Evolutionary conservation across 2,888 invertebrate species (phyloP).

Genomic region (Lithophane socia): DNA sequence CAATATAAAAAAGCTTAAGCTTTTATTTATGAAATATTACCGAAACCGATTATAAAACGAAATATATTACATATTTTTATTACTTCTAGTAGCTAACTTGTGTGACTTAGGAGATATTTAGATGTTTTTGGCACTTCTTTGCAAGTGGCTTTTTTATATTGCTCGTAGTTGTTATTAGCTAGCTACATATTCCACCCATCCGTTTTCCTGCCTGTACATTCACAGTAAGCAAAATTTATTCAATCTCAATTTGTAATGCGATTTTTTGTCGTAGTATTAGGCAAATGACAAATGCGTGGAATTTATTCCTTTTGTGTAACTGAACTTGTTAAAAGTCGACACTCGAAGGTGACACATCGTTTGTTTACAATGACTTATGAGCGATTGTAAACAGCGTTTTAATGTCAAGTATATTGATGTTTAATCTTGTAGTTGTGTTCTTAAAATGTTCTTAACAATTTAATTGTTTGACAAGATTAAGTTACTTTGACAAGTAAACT

Average conservation of each 20-base stretch:
- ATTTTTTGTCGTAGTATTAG: constrained; percentile 23
- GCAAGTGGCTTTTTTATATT: no score
- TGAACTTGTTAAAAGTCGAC: constrained; percentile 18
- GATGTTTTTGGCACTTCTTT: no score
- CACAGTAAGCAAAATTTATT: constrained; percentile 3
- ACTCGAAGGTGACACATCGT: constrained; percentile 17
- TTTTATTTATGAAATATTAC: no score
- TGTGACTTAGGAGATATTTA: no score
- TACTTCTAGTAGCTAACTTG: no score
- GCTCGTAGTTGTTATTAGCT: not conserved
- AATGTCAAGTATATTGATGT: constrained; percentile 25
- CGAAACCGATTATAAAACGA: no score
- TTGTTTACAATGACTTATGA: constrained; percentile 16
- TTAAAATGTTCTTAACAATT: constrained; percentile 5
- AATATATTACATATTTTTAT: no score
- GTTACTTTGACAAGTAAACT: not conserved
- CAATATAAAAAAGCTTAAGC: no score
- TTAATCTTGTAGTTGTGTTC: constrained; percentile 14
- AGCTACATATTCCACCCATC: not conserved
- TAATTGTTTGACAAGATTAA: constrained; percentile 14
- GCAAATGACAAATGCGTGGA: not conserved
- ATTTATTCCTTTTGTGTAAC: constrained; percentile 15
- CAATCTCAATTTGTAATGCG: constrained; percentile 21
- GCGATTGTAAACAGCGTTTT: constrained; percentile 27
- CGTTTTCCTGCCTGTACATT: not conserved